Conservation (phyloP, 2,797 vertebrate genomes). For the Poecile montanus region DNA sequence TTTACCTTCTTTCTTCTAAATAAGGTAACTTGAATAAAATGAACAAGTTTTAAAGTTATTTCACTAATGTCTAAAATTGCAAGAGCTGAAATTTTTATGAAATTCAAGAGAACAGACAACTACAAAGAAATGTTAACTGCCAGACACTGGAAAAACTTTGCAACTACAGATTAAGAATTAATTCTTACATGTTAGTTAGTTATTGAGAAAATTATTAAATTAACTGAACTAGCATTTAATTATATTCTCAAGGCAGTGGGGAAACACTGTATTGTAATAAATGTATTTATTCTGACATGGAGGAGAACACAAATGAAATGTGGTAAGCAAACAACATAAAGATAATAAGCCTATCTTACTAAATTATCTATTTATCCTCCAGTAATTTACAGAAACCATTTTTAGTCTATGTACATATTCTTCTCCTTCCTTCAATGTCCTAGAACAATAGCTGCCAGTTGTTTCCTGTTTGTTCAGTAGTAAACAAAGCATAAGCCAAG, state of each 20-base stretch:
- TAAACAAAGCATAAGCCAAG: background rate
- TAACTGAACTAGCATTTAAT: background rate
- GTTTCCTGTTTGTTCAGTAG: slow-evolving; percentile 16
- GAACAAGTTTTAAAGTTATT: background rate
- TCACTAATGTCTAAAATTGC: background rate
- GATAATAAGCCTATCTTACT: background rate
- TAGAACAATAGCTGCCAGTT: slow-evolving; percentile 31
- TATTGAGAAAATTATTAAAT: background rate
- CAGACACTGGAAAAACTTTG: background rate
- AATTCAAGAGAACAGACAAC: background rate
- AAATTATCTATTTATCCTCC: background rate
- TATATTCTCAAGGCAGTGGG: background rate
- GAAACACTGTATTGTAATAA: background rate
- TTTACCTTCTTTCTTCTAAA: background rate
- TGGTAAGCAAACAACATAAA: background rate
- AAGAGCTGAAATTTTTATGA: background rate
- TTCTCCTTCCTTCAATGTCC: background rate
- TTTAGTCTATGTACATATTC: background rate
- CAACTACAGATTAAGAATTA: background rate
- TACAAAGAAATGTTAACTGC: background rate
- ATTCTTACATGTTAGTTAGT: background rate
- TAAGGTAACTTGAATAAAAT: background rate
- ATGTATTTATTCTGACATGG: background rate
- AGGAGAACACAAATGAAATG: background rate
- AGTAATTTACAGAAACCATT: background rate